phyloP scores from a whole-genome alignment of 2,797 vertebrate genomes.

The Enoplosus armatus region DNA sequence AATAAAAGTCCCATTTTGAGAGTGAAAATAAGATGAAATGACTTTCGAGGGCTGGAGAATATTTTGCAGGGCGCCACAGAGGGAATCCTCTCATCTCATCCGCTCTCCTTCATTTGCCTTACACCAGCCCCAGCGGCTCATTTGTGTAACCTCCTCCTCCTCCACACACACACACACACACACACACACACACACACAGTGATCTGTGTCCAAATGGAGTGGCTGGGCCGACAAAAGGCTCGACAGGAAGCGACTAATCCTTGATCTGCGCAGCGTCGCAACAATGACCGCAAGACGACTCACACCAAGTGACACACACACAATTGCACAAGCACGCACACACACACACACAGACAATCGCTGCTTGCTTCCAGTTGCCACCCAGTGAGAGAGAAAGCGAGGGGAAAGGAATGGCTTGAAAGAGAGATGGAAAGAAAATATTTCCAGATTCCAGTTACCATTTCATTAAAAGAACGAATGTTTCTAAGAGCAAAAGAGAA shows the following conservation, averaged over 20 bases:
- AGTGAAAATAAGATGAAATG: slow-evolving; percentile 28
- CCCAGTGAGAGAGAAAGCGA: slow-evolving; percentile 62
- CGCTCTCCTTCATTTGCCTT: slow-evolving; percentile 53
- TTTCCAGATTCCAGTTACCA: background rate
- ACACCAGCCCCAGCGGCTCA: slow-evolving; percentile 56
- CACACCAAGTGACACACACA: slow-evolving; percentile 56
- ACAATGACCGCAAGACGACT: slow-evolving; percentile 80
- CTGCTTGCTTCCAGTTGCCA: slow-evolving; percentile 73
- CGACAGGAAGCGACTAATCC: slow-evolving; percentile 88
- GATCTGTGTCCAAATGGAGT: slow-evolving; percentile 85
- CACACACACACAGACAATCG: slow-evolving; percentile 64
- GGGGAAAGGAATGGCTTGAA: slow-evolving; percentile 4
- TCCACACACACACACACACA: slow-evolving; percentile 30
- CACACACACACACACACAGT: slow-evolving; percentile 44
- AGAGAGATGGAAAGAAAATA: slow-evolving; percentile 27
- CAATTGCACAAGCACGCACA: slow-evolving; percentile 37
- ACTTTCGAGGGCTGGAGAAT: slow-evolving; percentile 28
- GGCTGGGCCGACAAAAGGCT: slow-evolving; percentile 84
- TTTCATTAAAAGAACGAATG: slow-evolving; percentile 8
- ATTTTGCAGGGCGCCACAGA: slow-evolving; percentile 10
- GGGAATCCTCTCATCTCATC: slow-evolving; percentile 58
- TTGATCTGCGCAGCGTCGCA: slow-evolving; percentile 83
- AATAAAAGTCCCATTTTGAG: background rate
- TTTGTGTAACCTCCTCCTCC: slow-evolving; percentile 54
- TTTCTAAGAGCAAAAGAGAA: background rate